Conservation (phyloP, 2,797 vertebrate genomes). For the Sebastolobus altivelis region DNA sequence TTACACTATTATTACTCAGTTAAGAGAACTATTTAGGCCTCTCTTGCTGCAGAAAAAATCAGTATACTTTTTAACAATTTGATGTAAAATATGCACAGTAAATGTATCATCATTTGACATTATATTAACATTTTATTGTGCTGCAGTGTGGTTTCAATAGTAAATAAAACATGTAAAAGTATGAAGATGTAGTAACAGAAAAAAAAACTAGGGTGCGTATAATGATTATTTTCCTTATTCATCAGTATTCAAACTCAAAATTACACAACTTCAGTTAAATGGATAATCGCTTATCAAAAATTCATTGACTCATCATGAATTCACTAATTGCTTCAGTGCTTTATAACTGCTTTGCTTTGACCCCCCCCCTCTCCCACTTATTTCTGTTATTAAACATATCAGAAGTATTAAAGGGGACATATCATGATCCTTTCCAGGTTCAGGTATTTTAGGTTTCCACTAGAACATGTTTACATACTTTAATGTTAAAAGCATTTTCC, state of each 20-base stretch:
- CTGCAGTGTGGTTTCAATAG: background rate
- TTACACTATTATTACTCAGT: background rate
- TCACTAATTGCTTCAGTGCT: too few relatives aligned
- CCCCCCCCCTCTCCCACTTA: too few relatives aligned
- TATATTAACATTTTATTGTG: background rate
- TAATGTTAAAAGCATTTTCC: too few relatives aligned
- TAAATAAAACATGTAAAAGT: background rate
- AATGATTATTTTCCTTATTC: background rate
- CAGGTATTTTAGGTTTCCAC: too few relatives aligned
- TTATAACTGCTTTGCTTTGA: too few relatives aligned
- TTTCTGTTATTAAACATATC: background rate
- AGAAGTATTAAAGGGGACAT: background rate
- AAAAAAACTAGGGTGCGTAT: background rate
- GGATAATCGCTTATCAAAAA: background rate
- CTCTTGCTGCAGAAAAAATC: background rate
- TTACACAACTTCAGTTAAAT: background rate
- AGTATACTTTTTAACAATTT: background rate
- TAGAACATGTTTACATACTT: too few relatives aligned
- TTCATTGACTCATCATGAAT: background rate
- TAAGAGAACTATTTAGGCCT: background rate
- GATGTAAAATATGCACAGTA: too few relatives aligned
- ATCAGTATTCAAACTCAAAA: background rate
- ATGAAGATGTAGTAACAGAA: background rate
- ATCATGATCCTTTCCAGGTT: too few relatives aligned
- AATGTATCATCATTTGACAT: background rate